These are phyloP conservation scores for Zaprionus capensis DNA, from an alignment of 1,140 invertebrate genomes.

Conservation along the genomic window DNA sequence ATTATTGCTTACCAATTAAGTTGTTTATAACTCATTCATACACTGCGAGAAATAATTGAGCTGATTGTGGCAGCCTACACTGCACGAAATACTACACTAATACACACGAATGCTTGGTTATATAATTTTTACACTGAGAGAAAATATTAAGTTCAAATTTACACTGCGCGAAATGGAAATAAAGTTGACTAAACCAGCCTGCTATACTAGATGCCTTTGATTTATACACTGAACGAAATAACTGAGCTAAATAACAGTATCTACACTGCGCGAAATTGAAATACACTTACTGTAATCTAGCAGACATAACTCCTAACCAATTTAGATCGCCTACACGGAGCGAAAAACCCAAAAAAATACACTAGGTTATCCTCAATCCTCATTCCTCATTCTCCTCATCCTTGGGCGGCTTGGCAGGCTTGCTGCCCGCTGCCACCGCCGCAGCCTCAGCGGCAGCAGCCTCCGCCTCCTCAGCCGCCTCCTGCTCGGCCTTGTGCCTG, in stretches of 20 bases:
- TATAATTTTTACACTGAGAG: no score
- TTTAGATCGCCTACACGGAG: neutral
- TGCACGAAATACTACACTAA: neutral
- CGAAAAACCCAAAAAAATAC: neutral
- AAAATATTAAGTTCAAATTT: no score
- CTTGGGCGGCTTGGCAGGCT: neutral
- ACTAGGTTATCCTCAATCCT: neutral
- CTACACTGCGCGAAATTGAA: neutral
- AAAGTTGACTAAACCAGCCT: neutral
- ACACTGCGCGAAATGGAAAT: neutral
- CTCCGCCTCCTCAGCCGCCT: slow-evolving; percentile 21
- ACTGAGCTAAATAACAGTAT: neutral
- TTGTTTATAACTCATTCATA: neutral
- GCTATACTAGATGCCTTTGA: neutral
- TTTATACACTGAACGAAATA: neutral
- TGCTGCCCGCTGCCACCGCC: neutral
- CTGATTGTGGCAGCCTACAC: neutral
- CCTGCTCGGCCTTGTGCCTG: slow-evolving; percentile 20
- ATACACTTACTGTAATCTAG: no score
- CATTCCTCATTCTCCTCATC: slow-evolving; percentile 1
- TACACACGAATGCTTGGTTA: no score
- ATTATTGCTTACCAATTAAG: neutral
- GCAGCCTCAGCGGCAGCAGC: neutral
- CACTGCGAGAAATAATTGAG: no score
- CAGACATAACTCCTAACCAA: neutral